Base-by-base conservation (phyloP, 2,888 invertebrate species). In the Lapara coniferarum region DNA sequence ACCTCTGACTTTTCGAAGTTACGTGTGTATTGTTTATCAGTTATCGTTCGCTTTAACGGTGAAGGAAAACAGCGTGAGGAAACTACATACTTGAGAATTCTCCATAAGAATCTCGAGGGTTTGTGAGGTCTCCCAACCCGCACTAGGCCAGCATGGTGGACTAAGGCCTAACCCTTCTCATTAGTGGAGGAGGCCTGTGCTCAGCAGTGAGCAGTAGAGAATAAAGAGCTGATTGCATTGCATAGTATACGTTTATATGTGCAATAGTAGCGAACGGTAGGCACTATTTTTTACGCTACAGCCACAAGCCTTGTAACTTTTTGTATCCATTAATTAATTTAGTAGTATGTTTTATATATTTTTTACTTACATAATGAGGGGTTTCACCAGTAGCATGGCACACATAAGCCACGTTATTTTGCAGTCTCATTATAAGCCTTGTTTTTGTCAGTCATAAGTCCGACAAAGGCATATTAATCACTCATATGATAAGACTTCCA, bases 401-500 rank as follows among this genome's bases (percentile, higher is more conserved):
- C 30, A 46, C n/a, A 8, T 30, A n/a, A 25, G 51, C 67, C 46
- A 66, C 66, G 57, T 19, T 71, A 71, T 67, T 53, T 74, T 19
- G 70, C 49, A 19, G 10, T 66, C 69, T 74, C 63, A 72, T 74
- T 69, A 73, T 70, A 74, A 71, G 73, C 73, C 70, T 73, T 74
- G 74, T 78, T 80, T 74, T 76, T 76, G 73, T 58, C 55, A 70
- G 69, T 69, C 59, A 75, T 73, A 75, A 73, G 68, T 71, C 73
- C 79, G 81, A 82, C 80, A 81, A 79, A 78, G 79, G 71, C 71
- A 72, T 76, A 85, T 84, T 84, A 83, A 87, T 88, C 85, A 87
- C 75, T 84, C 85, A 83, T 82, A 75, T 82, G 85, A 81, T 82
- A 82, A 82, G 83, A 81, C 77, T 75, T 74, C 73, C 72, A 75